Evolutionary conservation across 2,797 vertebrate genomes (phyloP).

Genomic region (Enoplosus armatus): DNA sequence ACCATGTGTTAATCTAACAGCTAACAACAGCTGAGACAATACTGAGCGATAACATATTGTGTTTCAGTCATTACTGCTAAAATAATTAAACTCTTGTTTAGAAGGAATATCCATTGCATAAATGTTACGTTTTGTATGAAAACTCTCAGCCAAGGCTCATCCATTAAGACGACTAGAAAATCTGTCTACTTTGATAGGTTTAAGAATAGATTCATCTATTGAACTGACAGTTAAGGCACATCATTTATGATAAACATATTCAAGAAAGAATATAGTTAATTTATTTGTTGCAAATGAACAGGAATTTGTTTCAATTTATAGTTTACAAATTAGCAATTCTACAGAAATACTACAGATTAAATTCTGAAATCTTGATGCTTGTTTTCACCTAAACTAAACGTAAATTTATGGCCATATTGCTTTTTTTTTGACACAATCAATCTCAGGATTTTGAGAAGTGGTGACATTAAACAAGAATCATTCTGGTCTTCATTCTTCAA

Average conservation of each 20-base stretch:
- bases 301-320: background rate
- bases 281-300: background rate
- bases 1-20: constrained; percentile 34
- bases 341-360: background rate
- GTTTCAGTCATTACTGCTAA: constrained; percentile 15
- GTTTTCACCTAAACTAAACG: background rate
- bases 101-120: constrained; percentile 2
- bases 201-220: background rate
- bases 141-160: background rate
- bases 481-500: background rate
- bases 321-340: background rate
- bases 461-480: background rate
- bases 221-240: background rate
- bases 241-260: background rate
- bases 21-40: constrained; percentile 42
- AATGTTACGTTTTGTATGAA: constrained; percentile 6
- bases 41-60: constrained; percentile 20
- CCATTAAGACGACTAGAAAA: background rate
- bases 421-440: background rate
- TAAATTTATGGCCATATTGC: background rate
- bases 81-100: constrained; percentile 23
- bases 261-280: background rate
- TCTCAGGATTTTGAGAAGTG: background rate
- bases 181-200: background rate
- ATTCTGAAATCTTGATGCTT: background rate